Conservation (phyloP, 2,888 invertebrate genomes). For the Lathronympha strigana region DNA sequence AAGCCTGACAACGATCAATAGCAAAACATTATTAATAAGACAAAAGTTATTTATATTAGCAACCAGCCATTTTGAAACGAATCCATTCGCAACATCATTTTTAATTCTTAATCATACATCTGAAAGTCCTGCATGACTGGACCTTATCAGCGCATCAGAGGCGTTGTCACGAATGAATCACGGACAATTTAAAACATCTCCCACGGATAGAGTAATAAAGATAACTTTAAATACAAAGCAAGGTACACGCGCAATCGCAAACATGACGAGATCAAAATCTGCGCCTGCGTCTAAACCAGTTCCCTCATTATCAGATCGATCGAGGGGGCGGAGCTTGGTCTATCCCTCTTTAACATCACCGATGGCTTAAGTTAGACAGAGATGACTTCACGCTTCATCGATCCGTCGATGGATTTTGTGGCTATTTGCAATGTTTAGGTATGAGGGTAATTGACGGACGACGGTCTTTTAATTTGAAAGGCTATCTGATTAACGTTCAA, state of each 20-base stretch:
- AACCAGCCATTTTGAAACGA: slow-evolving; percentile 13
- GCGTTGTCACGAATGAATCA: slow-evolving; percentile 34
- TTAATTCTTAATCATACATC: slow-evolving; percentile 23
- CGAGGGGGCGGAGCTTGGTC: slow-evolving; percentile 42
- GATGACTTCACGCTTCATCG: slow-evolving; percentile 39
- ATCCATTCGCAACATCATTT: slow-evolving; percentile 15
- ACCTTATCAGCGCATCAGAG: slow-evolving; percentile 9
- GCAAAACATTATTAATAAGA: no score
- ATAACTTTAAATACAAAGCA: slow-evolving; percentile 41
- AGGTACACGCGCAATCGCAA: slow-evolving; percentile 38
- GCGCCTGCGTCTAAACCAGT: slow-evolving; percentile 36
- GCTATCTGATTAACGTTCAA: slow-evolving; percentile 11
- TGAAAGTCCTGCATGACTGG: slow-evolving; percentile 34
- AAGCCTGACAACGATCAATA: no score
- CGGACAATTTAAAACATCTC: slow-evolving; percentile 27
- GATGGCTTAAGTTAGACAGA: slow-evolving; percentile 25
- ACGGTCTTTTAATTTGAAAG: background rate
- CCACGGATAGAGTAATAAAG: slow-evolving; percentile 40
- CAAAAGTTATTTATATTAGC: background rate
- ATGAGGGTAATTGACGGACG: slow-evolving; percentile 30
- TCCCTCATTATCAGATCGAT: slow-evolving; percentile 44
- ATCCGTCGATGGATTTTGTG: slow-evolving; percentile 28
- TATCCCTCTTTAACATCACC: slow-evolving; percentile 7
- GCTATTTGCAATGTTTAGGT: slow-evolving; percentile 28
- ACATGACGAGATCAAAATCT: slow-evolving; percentile 41